A percentile compares a stretch with the other conserved stretches of the same genome.
phyloP scores from a whole-genome alignment of 2,113 vertebrate genomes.

The Catagonus wagneri region DNA sequence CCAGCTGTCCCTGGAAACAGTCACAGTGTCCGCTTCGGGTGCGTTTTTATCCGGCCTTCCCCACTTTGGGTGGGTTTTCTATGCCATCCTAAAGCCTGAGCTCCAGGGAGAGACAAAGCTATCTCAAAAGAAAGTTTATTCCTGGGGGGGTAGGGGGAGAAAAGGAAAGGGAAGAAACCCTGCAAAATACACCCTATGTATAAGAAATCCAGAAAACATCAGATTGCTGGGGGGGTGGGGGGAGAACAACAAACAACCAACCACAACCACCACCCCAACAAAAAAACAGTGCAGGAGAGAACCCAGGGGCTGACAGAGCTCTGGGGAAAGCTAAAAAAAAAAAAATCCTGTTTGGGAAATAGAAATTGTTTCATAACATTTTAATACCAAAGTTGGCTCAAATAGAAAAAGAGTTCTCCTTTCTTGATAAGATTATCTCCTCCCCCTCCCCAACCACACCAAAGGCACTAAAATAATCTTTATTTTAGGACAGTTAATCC shows the following conservation, averaged over 20 bases:
- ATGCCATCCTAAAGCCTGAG: no score
- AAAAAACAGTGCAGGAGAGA: background rate
- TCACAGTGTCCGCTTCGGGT: accelerated
- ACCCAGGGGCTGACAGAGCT: background rate
- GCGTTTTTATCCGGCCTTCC: background rate
- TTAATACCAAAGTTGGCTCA: conserved; percentile 75
- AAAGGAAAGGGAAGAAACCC: accelerated
- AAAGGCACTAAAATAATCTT: conserved; percentile 30
- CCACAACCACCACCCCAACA: no score
- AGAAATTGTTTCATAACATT: conserved; percentile 66
- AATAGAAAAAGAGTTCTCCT: conserved; percentile 64
- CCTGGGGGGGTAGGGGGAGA: no score
- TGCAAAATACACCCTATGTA: background rate
- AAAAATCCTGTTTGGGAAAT: conserved; percentile 32
- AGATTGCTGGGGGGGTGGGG: no score
- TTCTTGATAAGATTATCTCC: conserved; percentile 76
- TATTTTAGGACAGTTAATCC: conserved; percentile 67
- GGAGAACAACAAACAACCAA: background rate
- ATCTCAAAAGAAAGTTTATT: background rate
- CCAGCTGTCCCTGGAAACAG: background rate
- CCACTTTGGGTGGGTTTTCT: background rate
- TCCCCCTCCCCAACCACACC: conserved; percentile 20
- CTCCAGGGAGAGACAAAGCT: no score
- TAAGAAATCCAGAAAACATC: background rate
- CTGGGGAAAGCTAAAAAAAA: background rate